A percentile compares a stretch with the other conserved stretches of the same genome.
Conservation (phyloP, 1,140 invertebrate species). For the Zaprionus gabonicus region DNA sequence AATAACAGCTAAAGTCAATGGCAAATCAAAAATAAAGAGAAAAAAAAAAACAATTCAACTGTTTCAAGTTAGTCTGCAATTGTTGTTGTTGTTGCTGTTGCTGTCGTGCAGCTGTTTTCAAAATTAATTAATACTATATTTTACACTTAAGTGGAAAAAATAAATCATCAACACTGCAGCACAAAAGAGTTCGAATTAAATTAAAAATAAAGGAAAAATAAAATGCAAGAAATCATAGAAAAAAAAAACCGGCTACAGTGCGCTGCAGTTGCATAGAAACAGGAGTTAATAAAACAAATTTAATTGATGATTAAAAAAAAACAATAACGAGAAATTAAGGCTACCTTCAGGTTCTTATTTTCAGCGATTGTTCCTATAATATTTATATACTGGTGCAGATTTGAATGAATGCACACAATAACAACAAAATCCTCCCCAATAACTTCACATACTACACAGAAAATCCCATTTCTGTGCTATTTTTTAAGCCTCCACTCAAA, state of each 20-base stretch:
- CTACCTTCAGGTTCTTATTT: too few relatives aligned
- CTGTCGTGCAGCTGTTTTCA: constrained; percentile 66
- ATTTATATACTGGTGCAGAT: too few relatives aligned
- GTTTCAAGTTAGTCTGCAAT: constrained; percentile 30
- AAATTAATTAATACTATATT: constrained; percentile 77
- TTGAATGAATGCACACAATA: too few relatives aligned
- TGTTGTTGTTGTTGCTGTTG: constrained; percentile 22
- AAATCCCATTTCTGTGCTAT: rapidly evolving
- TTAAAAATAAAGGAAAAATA: constrained; percentile 13
- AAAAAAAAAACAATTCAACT: constrained; percentile 9
- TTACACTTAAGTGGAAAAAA: constrained; percentile 67
- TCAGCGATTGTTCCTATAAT: too few relatives aligned
- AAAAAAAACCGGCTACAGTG: background rate
- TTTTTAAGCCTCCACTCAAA: too few relatives aligned
- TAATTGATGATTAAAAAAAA: background rate
- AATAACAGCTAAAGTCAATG: constrained; percentile 17
- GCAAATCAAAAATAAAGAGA: background rate
- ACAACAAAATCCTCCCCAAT: background rate
- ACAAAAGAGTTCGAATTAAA: constrained; percentile 20
- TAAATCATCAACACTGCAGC: constrained; percentile 66
- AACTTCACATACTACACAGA: background rate
- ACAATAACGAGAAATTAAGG: background rate
- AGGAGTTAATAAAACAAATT: background rate
- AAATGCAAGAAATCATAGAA: constrained; percentile 8
- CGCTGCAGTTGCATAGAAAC: constrained; percentile 3